Conservation (phyloP, 2,888 invertebrate genomes). For the Hypercompe scribonia region DNA sequence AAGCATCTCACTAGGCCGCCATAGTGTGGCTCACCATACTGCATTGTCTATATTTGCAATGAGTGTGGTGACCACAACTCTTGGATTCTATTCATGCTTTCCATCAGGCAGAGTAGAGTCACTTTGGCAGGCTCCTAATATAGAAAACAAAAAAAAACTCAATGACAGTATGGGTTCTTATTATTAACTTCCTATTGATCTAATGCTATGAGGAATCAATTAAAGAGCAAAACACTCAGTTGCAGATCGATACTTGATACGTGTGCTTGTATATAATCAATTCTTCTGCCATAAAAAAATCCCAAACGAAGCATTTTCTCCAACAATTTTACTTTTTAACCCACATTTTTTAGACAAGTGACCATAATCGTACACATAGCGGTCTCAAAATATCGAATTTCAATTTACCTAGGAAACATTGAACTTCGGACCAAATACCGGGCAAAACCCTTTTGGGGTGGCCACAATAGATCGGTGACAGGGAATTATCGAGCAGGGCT, state of each 20-base stretch:
- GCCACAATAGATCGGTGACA: conserved; percentile 56
- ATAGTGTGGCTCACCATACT: too few relatives aligned
- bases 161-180: too few relatives aligned
- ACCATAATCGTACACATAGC: conserved; percentile 25
- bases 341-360: conserved; percentile 11
- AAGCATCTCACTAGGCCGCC: too few relatives aligned
- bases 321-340: background rate
- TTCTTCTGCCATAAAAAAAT: background rate
- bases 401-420: conserved; percentile 48
- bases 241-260: background rate
- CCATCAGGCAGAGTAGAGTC: too few relatives aligned
- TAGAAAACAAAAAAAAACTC: too few relatives aligned
- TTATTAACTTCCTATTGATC: too few relatives aligned
- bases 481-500: conserved; percentile 54
- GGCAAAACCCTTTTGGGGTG: conserved; percentile 47
- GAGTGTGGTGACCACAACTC: too few relatives aligned
- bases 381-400: conserved; percentile 52
- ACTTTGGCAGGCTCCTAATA: too few relatives aligned
- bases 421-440: conserved; percentile 33
- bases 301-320: background rate
- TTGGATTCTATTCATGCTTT: too few relatives aligned
- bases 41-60: too few relatives aligned
- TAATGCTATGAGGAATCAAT: background rate
- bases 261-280: too few relatives aligned
- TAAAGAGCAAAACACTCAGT: background rate